phyloP scores from a whole-genome alignment of 2,888 invertebrate genomes.

The Diarsia rubi region DNA sequence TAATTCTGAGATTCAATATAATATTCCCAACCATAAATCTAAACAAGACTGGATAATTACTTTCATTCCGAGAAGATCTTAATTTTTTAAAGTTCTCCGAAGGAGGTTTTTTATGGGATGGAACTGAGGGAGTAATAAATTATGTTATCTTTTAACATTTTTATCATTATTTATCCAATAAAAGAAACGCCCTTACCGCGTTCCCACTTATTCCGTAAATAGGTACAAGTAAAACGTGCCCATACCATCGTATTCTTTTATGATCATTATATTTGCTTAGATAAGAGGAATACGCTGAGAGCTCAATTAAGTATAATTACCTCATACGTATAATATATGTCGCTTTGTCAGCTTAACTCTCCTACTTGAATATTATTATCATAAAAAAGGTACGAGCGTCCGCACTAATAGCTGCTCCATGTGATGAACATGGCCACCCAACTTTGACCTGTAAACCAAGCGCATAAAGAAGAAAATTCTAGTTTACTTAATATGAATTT shows the following conservation, averaged over 20 bases:
- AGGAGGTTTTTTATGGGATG: background rate
- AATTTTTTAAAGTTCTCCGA: background rate
- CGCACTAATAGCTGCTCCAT: slow-evolving; percentile 60
- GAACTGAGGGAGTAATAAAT: slow-evolving; percentile 5
- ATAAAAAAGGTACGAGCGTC: slow-evolving; percentile 66
- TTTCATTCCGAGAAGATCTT: background rate
- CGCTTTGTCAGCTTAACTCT: slow-evolving; percentile 62
- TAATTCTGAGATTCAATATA: slow-evolving; percentile 6
- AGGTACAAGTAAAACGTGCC: background rate
- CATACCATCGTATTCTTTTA: slow-evolving; percentile 17
- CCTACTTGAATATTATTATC: slow-evolving; percentile 69
- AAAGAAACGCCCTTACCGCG: background rate
- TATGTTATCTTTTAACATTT: background rate
- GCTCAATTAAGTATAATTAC: slow-evolving; percentile 59
- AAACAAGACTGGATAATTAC: background rate
- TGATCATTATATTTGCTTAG: slow-evolving; percentile 37
- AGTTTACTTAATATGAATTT: slow-evolving; percentile 39
- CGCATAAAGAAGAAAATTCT: slow-evolving; percentile 51
- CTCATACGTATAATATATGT: slow-evolving; percentile 58
- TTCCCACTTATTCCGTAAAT: background rate
- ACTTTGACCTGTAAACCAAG: slow-evolving; percentile 52
- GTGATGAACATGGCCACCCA: slow-evolving; percentile 37
- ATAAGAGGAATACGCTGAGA: slow-evolving; percentile 18
- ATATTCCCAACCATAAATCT: background rate
- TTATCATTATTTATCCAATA: background rate